Evolutionary conservation across 2,888 invertebrate genomes (phyloP), one percentile per base, ranked within the genome.

Genomic region (Galerucella pusilla): DNA sequence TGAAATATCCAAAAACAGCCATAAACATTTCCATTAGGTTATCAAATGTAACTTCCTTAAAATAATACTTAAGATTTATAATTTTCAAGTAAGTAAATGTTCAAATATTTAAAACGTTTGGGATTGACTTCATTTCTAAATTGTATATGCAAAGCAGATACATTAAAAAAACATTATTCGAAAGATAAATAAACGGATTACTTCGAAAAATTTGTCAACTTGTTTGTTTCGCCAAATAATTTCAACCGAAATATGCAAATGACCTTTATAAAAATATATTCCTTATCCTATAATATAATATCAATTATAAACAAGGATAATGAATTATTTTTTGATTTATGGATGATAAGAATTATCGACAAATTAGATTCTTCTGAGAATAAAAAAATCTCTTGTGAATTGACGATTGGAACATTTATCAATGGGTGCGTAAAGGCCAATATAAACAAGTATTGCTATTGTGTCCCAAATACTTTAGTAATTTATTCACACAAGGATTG

Each of bases 391-490:
- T n/a, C 14, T n/a, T 52, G 5, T 14, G 5, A 52, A 52, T 52
- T 12, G 7, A 7, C n/a, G n/a, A 14, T 7, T 52, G 52, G 52
- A 52, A 52, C 11, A n/a, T 52, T 52, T n/a, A 52, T 52, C n/a
- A 52, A 52, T 52, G n/a, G 52, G 52, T 52, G 52, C 52, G 52
- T 52, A n/a, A 52, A 52, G 52, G 52, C 52, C 52, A 52, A 52
- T 52, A 52, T 52, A 52, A 52, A 52, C 52, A 52, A 52, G n/a
- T 52, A 52, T n/a, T 52, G n/a, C n/a, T 6, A 52, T n/a, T n/a
- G 52, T 14, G 52, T 52, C 52, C 52, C n/a, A n/a, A 52, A n/a
- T 52, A 49, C 10, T 49, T 49, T 1, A 12, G 3, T 49, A 14
- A 14, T 49, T 49, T 49, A 49, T 49, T 49, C 14, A 12, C 12